Evolutionary conservation across 2,113 vertebrate genomes (phyloP), one percentile per base, ranked within the genome.

Genomic region (Plecturocebus donacophilus): DNA sequence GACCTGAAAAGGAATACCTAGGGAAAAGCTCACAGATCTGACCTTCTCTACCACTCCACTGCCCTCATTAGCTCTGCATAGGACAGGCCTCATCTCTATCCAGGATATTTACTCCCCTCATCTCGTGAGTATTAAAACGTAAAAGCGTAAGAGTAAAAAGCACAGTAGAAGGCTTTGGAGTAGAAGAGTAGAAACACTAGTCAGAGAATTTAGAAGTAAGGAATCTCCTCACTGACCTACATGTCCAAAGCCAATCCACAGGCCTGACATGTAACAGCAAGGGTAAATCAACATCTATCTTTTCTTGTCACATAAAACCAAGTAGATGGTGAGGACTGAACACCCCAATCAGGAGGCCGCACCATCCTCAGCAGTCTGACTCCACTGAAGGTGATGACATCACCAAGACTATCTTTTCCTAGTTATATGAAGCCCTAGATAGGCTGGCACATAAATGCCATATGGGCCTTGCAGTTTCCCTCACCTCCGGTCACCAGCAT

Each of bases 251-350:
- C 17, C 35, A 96, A 58, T 32, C 56, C 64, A 38, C 16, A 45
- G 70, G 38, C 49, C 27, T 56, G 19, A 40, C 23, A 8, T 2
- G 8, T 8, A 77, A 90, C 23, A 93, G 49, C 12, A 79, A 80
- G 49, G 56, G 52, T 56, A 96, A 92, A 61, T 38, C 40, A 85
- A 27, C 12, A 75, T 13, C 75, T 77, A 66, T 87, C 56, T 88
- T 92, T 94, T 38, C 54, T 68, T 91, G 79, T 54, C 77, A 94
- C 11, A 79, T 6, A 92, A 95, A 96, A 79, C 32, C 30, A 86
- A 86, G 70, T 27, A 64, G 77, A 42, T 16, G 49, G 49, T n/a
- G 23, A 84, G 32, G 25, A 14, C 21, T 40, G 21, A 87, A 70
- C 35, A 87, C 21, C 13, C 21, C 66, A 66, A 68, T 8, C 14